These are phyloP conservation scores for Istiophorus platypterus DNA, from an alignment of 2,113 vertebrate species.

Conservation along the genomic window DNA sequence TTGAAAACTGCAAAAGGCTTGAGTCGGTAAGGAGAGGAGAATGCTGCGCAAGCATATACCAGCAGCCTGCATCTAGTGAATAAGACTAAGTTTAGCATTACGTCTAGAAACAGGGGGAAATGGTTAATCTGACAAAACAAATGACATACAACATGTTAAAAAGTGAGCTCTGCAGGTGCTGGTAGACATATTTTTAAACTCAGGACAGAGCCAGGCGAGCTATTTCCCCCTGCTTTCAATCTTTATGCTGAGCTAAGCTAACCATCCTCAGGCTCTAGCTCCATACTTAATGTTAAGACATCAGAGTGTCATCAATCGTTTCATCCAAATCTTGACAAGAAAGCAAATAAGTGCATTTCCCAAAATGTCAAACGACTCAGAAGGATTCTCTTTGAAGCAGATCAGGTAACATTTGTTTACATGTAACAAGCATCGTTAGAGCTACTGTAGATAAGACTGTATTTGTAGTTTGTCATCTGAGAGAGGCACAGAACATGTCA, in stretches of 20 bases:
- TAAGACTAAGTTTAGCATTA: constrained; percentile 13
- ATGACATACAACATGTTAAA: background rate
- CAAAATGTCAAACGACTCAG: background rate
- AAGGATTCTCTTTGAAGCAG: background rate
- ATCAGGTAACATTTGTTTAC: background rate
- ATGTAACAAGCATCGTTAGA: background rate
- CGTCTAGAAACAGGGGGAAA: background rate
- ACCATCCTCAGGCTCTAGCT: background rate
- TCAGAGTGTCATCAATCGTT: constrained; percentile 14
- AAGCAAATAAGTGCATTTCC: background rate
- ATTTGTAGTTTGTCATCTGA: background rate
- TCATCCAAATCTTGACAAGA: constrained; percentile 12
- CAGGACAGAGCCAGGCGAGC: background rate
- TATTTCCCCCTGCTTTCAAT: background rate
- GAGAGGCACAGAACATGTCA: background rate
- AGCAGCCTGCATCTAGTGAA: no score
- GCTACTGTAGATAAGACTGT: background rate
- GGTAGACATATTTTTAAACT: constrained; percentile 6
- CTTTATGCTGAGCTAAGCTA: constrained; percentile 25
- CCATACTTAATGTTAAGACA: background rate
- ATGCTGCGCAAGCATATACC: no score
- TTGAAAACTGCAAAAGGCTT: no score
- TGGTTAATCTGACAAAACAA: constrained; percentile 23
- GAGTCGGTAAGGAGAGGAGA: no score
- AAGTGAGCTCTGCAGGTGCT: background rate